Base-by-base conservation (phyloP, 2,888 invertebrate species). In the Eristalinus sepulchralis region DNA sequence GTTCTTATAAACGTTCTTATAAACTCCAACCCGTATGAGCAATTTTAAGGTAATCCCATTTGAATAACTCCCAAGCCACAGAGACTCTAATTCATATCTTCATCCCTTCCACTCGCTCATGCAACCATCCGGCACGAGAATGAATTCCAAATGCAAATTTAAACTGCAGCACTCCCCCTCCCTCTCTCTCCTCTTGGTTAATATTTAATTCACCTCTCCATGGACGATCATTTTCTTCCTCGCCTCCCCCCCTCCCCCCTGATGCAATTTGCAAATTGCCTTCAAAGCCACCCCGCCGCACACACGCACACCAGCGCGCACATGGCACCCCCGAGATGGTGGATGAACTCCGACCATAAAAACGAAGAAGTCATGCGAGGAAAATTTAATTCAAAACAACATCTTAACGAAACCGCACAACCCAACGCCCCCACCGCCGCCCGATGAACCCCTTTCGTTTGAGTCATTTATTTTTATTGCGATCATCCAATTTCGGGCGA, bases 261-360 rank as follows among this genome's bases (percentile, higher is more conserved):
- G 77, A 85, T 81, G 85, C 85, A 81, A 85, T 85, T 85, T 81
- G 81, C 81, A 85, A 81, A 85, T 81, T 85, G 77, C 81, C 80
- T 76, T 33, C 64, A 70, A 70, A 57, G 17, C 33, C 36, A 53
- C 36, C 57, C 55, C 78, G 53, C 55, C 67, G 53, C 24, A 39
- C 67, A 60, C 24, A n/a, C 39, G 13, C 39, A n/a, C 10, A 9
- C 27, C 76, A 68, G 63, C 33, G 63, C 33, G 57, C 34, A 62
- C 71, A 60, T 20, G 17, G 34, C 62, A 67, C 24, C 17, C 55
- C 60, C 53, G 33, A 59, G 31, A 67, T 62, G 67, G 59, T 36
- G 36, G 64, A 70, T 73, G 64, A 66, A 66, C 70, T 55, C 9
- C 11, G 11, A 4, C 22, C 39, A 57, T 59, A 64, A 82, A 85